phyloP scores from a whole-genome alignment of 2,797 vertebrate species.

The Lophius americanus region DNA sequence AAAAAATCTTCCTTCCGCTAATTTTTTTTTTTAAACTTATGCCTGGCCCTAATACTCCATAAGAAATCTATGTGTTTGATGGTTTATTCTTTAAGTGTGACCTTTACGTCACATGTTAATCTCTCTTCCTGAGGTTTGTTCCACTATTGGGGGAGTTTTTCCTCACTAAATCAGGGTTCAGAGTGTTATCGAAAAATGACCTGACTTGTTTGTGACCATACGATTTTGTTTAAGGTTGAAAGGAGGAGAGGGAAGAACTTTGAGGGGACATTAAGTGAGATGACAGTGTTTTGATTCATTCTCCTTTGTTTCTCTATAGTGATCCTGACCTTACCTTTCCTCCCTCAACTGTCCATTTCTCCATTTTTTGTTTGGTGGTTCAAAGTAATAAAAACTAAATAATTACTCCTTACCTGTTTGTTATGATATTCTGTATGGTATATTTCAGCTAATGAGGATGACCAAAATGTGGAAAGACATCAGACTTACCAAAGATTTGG shows the following conservation, averaged over 20 bases:
- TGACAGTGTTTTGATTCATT: conserved; percentile 19
- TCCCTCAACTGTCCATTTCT: not conserved
- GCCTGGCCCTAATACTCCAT: too few species aligned
- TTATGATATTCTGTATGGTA: not conserved
- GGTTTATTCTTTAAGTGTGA: not conserved
- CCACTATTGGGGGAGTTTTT: not conserved
- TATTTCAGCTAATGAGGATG: not conserved
- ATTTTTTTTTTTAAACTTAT: too few species aligned
- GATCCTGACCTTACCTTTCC: not conserved
- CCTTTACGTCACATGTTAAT: conserved; percentile 65
- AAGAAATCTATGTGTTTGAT: not conserved
- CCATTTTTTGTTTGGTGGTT: not conserved
- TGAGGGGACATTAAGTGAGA: conserved; percentile 6
- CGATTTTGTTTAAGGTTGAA: not conserved
- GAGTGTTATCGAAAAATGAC: too few species aligned
- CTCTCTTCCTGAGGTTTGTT: conserved; percentile 80
- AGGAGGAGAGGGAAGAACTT: conserved; percentile 6
- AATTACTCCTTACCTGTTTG: not conserved
- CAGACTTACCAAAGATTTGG: conserved; percentile 94
- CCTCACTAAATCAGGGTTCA: too few species aligned
- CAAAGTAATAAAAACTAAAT: not conserved
- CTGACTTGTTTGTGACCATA: not conserved
- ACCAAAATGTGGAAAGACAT: not conserved
- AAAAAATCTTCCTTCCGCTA: too few species aligned
- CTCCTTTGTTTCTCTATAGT: conserved; percentile 2